Evolutionary conservation across 92 coral and sea anemone species (phyloP), one percentile per base, ranked within the genome.

Genomic region (Meandrina meandrites): DNA sequence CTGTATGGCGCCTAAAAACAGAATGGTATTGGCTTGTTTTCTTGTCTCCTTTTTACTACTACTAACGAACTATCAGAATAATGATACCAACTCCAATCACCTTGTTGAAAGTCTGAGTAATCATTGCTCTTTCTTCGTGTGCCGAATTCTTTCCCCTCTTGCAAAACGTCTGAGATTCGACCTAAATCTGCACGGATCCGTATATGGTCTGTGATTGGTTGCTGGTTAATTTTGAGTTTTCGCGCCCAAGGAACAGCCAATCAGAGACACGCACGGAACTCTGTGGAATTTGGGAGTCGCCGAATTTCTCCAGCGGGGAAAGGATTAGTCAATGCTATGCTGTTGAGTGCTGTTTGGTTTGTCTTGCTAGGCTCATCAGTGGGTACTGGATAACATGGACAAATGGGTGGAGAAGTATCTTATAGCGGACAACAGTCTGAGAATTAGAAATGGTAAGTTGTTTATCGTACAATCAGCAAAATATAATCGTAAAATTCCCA

Each of bases 361-460:
- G 15, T 60, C 27, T 14, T 27, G 37, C 68, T 42, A 97, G 99
- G 99, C 99, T 24, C 99, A 96, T 54, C 97, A 97, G 87, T 97
- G 98, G 96, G 99, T 97, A 15, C 60, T 97, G 50, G 96, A 91
- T 57, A 96, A 97, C 92, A 92, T 97, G 99, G 94, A 91, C 86
- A 92, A 93, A 31, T 97, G 99, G 99, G 99, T 97, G 2, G 97
- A 97, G 89, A 94, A 94, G 62, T 97, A 93, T 81, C 94, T 97
- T 12, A 90, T 97, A 28, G 96, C 98, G 50, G 98, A 97, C 89
- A 97, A 92, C 89, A 97, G 96, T 81, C 90, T 94, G 30, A 96
- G 99, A 24, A 92, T 97, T 19, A 93, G 99, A 51, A 97, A 97
- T 72, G 99, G 99, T 97, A 75, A 76, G 98, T 47, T 54, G 10